Conservation (phyloP, 2,888 invertebrate species). For the Chrysopilus asiliformis region DNA sequence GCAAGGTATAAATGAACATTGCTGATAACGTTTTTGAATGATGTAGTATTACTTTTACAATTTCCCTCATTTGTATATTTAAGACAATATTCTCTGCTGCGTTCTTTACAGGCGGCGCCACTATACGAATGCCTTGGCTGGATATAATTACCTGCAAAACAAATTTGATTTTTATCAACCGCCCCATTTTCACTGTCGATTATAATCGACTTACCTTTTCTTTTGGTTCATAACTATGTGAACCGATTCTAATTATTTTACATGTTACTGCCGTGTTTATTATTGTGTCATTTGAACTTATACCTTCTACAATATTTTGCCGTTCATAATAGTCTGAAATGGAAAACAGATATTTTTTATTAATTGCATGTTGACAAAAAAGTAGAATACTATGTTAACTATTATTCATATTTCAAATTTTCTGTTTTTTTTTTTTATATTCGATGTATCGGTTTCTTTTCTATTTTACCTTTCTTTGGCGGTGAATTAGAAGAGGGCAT, state of each 20-base stretch:
- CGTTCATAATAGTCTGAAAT: slow-evolving; percentile 43
- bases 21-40: slow-evolving; percentile 65
- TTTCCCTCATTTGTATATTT: slow-evolving; percentile 52
- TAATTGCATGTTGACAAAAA: too few relatives aligned
- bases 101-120: slow-evolving; percentile 44
- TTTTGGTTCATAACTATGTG: slow-evolving; percentile 62
- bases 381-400: too few relatives aligned
- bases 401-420: too few relatives aligned
- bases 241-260: slow-evolving; percentile 71
- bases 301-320: slow-evolving; percentile 37
- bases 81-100: slow-evolving; percentile 44
- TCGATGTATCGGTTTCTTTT: too few relatives aligned
- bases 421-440: too few relatives aligned
- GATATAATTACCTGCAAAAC: slow-evolving; percentile 43
- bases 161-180: too few relatives aligned
- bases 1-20: slow-evolving; percentile 64
- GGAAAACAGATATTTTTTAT: too few relatives aligned
- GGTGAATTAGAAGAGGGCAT: too few relatives aligned
- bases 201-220: slow-evolving; percentile 52
- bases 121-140: slow-evolving; percentile 44
- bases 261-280: slow-evolving; percentile 49
- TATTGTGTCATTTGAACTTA: slow-evolving; percentile 34
- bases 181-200: too few relatives aligned
- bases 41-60: slow-evolving; percentile 62
- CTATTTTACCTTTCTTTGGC: too few relatives aligned